Base-by-base conservation (phyloP, 37 sponge, comb jelly and placozoan species). In the Dysidea cf. avara region DNA sequence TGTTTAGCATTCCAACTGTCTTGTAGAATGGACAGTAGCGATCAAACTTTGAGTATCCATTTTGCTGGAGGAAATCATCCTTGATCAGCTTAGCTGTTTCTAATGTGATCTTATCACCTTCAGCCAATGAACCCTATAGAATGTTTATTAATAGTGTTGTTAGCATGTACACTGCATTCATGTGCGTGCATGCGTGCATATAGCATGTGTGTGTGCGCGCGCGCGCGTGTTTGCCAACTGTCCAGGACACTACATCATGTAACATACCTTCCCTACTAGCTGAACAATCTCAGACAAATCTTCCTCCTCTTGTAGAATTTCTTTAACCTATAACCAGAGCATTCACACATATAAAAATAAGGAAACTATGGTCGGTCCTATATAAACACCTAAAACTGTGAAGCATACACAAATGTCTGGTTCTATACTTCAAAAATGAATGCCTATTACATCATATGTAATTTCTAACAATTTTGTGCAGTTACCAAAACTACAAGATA, bases 31-130 rank as follows among this genome's bases (percentile, higher is more conserved):
- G 97, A 43, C 97, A 94, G 75, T 90, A 94, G 35, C 92, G 86
- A 55, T 97, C 98, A 55, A 94, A 94, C 0, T 79, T 38, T 3
- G 98, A 88, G 80, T 94, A 97, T 7, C 90, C 89, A 82, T 97
- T 97, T 77, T 97, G 98, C 81, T 97, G 98, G 33, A 97, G 77
- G 89, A 97, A 97, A 71, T 97, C 98, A 34, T 97, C 98, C 76
- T 97, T 97, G 76, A 97, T 90, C 34, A 97, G 70, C 63, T 97
- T 97, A 39, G 98, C 98, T 18, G 91, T 82, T 57, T 97, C 98
- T 39, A 97, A 76, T 24, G 86, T 90, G 33, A 97, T 94, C 92
- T 97, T 97, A 77, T 97, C 98, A 1, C 83, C 64, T 66, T 97
- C 98, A 43, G 95, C 98, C 64, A 97, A 63, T 5, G 98, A 97